These are phyloP conservation scores for Perca fluviatilis DNA, from an alignment of 2,113 vertebrate genomes.

Conservation along the genomic window DNA sequence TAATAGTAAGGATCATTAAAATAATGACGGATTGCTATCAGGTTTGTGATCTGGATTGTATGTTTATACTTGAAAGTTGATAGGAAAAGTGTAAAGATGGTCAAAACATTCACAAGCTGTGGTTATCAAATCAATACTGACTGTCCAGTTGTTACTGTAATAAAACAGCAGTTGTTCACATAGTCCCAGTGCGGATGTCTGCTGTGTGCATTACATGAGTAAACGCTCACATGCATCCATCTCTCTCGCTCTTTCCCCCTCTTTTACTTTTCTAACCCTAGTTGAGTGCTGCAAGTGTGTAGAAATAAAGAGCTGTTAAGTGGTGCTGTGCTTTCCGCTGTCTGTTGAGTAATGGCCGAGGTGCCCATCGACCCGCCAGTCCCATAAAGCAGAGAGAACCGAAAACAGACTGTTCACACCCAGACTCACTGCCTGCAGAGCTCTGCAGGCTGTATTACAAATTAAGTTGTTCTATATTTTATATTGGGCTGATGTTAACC, in stretches of 20 bases:
- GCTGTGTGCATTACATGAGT: neutral
- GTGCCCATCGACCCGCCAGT: conserved; percentile 56
- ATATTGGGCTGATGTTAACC: conserved; percentile 3
- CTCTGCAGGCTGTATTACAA: conserved; percentile 13
- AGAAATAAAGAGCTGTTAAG: conserved; percentile 64
- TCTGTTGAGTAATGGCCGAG: conserved; percentile 54
- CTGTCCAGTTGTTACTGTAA: too few species aligned
- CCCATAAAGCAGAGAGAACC: conserved; percentile 48
- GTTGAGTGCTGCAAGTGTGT: conserved; percentile 58
- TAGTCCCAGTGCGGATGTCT: neutral
- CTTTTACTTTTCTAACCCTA: conserved; percentile 65
- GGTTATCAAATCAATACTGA: too few species aligned
- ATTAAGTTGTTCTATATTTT: neutral
- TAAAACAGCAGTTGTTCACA: neutral
- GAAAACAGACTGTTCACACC: conserved; percentile 48
- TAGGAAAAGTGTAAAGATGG: too few species aligned
- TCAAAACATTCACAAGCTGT: too few species aligned
- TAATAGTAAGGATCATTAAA: too few species aligned
- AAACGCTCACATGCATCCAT: neutral
- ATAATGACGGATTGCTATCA: too few species aligned
- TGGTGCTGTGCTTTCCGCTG: conserved; percentile 40
- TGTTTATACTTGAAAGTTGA: too few species aligned
- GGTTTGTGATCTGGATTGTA: too few species aligned
- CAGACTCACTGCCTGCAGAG: conserved; percentile 12
- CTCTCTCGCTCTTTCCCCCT: conserved; percentile 29